Base-by-base conservation (phyloP, 2,797 vertebrate species). In the Diplodus sargus region DNA sequence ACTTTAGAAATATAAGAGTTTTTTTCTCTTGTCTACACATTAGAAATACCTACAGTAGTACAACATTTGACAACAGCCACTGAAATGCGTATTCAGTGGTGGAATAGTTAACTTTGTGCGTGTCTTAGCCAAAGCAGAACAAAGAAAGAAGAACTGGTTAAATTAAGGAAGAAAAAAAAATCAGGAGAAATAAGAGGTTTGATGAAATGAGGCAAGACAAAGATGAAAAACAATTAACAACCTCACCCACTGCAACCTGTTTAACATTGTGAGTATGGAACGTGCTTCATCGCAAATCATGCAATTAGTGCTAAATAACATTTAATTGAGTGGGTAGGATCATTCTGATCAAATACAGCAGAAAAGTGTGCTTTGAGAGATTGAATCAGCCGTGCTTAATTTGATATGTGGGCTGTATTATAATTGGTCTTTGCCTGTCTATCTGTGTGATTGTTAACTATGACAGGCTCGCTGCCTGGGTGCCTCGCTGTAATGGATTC, bases 361-460 rank as follows among this genome's bases (percentile, higher is more conserved):
- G 79, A 87, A 87, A 90, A 77, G 81, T 77, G 75, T 76, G 82
- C 79, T 85, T 74, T 70, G 79, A 89, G 83, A 87, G 79, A 90
- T 79, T 85, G 84, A 91, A 91, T 91, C 83, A 87, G 87, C 74
- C 3, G 28, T 61, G 76, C 75, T 89, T 92, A 89, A 91, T 92
- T 87, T 86, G 84, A 89, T 81, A 89, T 86, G 90, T 83, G 90
- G 87, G 88, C 60, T 87, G 89, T 76, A 17, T 76, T 88, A 72
- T 91, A 91, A 94, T 91, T 91, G 90, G 76, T 86, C 85, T 85
- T 76, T 84, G 84, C 76, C 83, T 70, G 87, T 90, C 85, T 87
- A 58, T 89, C 87, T 85, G 61, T 80, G 67, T 87, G 88, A 91
- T 80, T 88, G 88, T 89, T 90, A 88, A 87, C 80, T 78, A 78